A percentile compares a stretch with the other conserved stretches of the same genome.
These are phyloP conservation scores for Microctenopoma lineatum DNA, from an alignment of 2,797 vertebrate genomes.

Conservation along the genomic window DNA sequence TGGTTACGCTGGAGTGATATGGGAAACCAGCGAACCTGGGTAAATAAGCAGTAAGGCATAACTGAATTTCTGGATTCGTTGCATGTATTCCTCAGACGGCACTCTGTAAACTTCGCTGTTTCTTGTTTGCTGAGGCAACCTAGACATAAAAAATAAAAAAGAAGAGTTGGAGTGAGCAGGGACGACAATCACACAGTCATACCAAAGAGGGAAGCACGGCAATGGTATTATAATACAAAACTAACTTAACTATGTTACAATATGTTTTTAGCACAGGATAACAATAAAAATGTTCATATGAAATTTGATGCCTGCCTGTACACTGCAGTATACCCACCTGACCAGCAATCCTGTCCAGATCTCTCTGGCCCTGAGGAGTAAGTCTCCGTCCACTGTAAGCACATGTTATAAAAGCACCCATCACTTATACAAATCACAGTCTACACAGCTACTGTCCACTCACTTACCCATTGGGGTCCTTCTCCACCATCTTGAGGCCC, in stretches of 20 bases:
- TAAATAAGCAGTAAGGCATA: slow-evolving; percentile 55
- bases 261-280: background rate
- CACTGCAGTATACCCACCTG: slow-evolving; percentile 78
- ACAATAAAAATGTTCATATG: background rate
- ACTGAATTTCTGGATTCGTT: slow-evolving; percentile 54
- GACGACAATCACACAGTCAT: background rate
- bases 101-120: slow-evolving; percentile 71
- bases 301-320: background rate
- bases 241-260: background rate
- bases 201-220: slow-evolving; percentile 12
- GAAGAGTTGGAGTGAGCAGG: slow-evolving; percentile 11
- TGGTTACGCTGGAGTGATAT: slow-evolving; percentile 37
- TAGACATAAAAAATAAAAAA: slow-evolving; percentile 52
- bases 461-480: slow-evolving; percentile 91
- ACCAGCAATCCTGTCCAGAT: slow-evolving; percentile 88
- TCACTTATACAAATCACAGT: slow-evolving; percentile 4
- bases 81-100: slow-evolving; percentile 61
- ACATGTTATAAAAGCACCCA: background rate
- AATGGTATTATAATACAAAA: background rate
- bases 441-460: background rate
- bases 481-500: slow-evolving; percentile 92
- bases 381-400: slow-evolving; percentile 84
- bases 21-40: slow-evolving; percentile 56
- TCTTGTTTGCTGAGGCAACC: slow-evolving; percentile 80
- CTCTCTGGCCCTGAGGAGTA: slow-evolving; percentile 88